Conservation (phyloP, 2,797 vertebrate species). For the Parambassis ranga region DNA sequence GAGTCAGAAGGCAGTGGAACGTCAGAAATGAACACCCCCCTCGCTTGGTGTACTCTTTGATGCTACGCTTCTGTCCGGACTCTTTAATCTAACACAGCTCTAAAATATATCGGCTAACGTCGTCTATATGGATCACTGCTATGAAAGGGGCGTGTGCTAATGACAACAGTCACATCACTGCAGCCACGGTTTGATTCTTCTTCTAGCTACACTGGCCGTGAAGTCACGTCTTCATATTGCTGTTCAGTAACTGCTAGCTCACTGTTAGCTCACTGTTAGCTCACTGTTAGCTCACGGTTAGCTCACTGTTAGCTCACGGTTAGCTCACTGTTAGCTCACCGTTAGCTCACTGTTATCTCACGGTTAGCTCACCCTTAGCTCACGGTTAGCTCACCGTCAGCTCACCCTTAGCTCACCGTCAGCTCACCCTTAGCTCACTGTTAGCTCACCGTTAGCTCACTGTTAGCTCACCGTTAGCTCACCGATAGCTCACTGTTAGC, state of each 20-base stretch:
- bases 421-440: no score
- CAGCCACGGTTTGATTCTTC: slow-evolving; percentile 48
- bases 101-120: slow-evolving; percentile 41
- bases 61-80: slow-evolving; percentile 63
- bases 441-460: no score
- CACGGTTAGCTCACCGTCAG: no score
- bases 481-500: no score
- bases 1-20: slow-evolving; percentile 85
- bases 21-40: slow-evolving; percentile 41
- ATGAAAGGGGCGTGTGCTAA: slow-evolving; percentile 58
- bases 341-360: no score
- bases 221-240: slow-evolving; percentile 59
- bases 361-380: no score
- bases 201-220: slow-evolving; percentile 67
- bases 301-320: no score
- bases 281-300: no score
- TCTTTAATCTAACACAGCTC: slow-evolving; percentile 51
- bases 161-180: slow-evolving; percentile 78
- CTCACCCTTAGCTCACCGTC: no score
- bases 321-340: no score
- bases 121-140: slow-evolving; percentile 22
- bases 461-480: no score
- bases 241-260: slow-evolving; percentile 12
- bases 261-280: no score
- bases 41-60: slow-evolving; percentile 34